Base-by-base conservation (phyloP, 2,113 vertebrate species). In the Solea senegalensis region DNA sequence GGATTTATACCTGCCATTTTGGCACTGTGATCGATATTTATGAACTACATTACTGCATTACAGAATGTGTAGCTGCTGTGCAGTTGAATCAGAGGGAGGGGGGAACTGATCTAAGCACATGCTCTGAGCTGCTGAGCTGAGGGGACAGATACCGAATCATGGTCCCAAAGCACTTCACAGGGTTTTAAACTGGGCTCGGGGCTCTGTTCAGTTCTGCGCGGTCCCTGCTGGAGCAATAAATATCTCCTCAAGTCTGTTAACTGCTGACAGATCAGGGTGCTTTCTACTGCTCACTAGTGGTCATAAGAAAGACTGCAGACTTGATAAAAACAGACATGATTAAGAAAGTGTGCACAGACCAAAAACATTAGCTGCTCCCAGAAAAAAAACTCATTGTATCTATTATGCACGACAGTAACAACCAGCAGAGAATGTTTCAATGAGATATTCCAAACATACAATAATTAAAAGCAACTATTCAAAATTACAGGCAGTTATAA, bases 21-120 rank as follows among this genome's bases (percentile, higher is more conserved):
- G 80, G 82, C 84, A 58, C 52, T 54, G 52, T 27, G 58, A 67
- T 91, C 87, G 76, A 91, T 93, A 91, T 91, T 91, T 89, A 91
- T 92, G 84, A 89, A 89, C 80, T 81, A 72, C 81, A 74, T 85
- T 76, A 81, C 82, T 85, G 82, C 84, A 82, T 80, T 80, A 84
- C 69, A 66, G 86, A 80, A 80, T 51, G 70, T 82, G 84, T 78
- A 84, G 83, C 72, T 82, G 81, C 73, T 2, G 39, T 67, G 80
- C 63, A 57, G 72, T 71, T 63, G 69, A 80, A 59, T 68, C 69
- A 50, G 72, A 39, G 69, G 56, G 54, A 45, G 41, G 39, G 67
- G 46, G 56, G 7, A 65, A 89, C 89, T 21, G 58, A 90, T 90
- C 79, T 71, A 6, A 34, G 34, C 80, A 59, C 34, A 15, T 57